These are phyloP conservation scores for Macrosiphum euphorbiae DNA, from an alignment of 2,888 invertebrate genomes.

Conservation along the genomic window DNA sequence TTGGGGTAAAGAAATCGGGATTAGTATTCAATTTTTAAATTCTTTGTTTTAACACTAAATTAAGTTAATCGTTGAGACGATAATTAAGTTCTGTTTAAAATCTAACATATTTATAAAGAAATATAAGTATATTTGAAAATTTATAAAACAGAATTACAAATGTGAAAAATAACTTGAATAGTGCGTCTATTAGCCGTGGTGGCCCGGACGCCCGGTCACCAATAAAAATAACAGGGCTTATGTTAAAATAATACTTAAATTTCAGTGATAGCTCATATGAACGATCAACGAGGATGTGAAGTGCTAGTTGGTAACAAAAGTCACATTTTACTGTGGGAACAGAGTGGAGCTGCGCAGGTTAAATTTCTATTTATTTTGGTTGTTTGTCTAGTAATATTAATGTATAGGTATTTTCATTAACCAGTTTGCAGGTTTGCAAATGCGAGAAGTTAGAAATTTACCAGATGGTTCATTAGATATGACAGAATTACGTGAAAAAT, in stretches of 20 bases:
- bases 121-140: not conserved
- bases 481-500: conserved; percentile 76
- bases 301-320: conserved; percentile 86
- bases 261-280: conserved; percentile 91
- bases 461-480: conserved; percentile 90
- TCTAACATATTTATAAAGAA: not conserved
- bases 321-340: conserved; percentile 90
- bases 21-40: not conserved
- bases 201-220: too few species aligned
- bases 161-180: not conserved
- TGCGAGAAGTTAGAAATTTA: conserved; percentile 80
- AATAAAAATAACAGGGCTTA: not conserved
- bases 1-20: not conserved
- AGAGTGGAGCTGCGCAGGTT: conserved; percentile 79
- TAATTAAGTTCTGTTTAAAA: not conserved
- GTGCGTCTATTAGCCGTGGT: not conserved
- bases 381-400: not conserved
- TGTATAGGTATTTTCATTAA: not conserved
- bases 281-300: conserved; percentile 83
- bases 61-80: not conserved
- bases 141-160: not conserved
- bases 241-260: conserved; percentile 26
- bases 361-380: not conserved
- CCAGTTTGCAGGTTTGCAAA: conserved; percentile 82
- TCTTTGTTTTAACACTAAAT: not conserved